Evolutionary conservation across 2,113 vertebrate species (phyloP).

Genomic region (Salminus brasiliensis): DNA sequence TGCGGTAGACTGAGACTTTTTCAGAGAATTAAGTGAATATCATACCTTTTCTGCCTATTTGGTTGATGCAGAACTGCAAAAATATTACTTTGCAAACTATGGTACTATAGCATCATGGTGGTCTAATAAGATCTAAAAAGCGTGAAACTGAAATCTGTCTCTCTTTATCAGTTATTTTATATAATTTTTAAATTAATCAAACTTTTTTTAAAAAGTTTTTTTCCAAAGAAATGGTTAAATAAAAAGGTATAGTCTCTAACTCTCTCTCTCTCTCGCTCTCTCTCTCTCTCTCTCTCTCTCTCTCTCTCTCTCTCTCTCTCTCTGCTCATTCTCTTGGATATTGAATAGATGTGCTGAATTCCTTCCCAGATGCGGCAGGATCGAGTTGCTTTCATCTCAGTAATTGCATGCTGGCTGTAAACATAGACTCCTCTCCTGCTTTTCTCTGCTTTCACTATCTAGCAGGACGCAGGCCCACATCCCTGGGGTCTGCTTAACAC

Average conservation of each 20-base stretch:
- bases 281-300: slow-evolving; percentile 17
- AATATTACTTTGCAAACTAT: no score
- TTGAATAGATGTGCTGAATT: slow-evolving; percentile 35
- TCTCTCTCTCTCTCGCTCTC: slow-evolving; percentile 16
- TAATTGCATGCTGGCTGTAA: slow-evolving; percentile 44
- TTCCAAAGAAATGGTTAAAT: slow-evolving; percentile 35
- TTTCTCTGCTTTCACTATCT: slow-evolving; percentile 38
- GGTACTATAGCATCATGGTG: no score
- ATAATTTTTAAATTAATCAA: no score
- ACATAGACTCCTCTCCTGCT: slow-evolving; percentile 44
- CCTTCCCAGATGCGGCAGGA: slow-evolving; percentile 38
- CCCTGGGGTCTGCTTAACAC: slow-evolving; percentile 38
- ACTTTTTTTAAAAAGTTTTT: no score
- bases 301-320: slow-evolving; percentile 45
- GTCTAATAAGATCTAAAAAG: no score
- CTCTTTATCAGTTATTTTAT: no score
- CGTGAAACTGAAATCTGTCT: no score
- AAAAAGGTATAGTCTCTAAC: slow-evolving; percentile 14
- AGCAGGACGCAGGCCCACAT: slow-evolving; percentile 25
- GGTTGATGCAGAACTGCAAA: no score
- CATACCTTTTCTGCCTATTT: no score
- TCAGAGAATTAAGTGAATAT: no score
- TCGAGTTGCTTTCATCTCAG: slow-evolving; percentile 48
- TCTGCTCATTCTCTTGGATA: slow-evolving; percentile 31
- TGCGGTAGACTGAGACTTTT: no score